Conservation (phyloP, 2,888 invertebrate species). For the Capitulum mitella region DNA sequence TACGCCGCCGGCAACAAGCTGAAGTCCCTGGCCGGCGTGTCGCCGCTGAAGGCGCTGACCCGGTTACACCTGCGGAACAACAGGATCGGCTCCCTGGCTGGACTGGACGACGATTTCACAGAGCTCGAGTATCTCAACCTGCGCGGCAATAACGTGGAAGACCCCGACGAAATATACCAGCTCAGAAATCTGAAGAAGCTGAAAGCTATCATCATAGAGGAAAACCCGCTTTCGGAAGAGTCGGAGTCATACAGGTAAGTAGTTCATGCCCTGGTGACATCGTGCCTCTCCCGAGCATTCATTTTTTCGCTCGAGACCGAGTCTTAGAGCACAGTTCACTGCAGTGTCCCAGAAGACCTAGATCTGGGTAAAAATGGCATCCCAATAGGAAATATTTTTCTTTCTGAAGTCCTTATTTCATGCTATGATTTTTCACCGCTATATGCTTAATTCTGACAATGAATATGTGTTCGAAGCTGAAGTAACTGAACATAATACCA, state of each 20-base stretch:
- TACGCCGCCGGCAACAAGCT: slow-evolving; percentile 2
- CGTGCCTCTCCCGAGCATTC: too few species aligned
- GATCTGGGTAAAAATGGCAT: neutral
- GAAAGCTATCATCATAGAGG: neutral
- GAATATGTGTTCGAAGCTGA: too few species aligned
- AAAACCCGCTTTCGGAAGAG: neutral
- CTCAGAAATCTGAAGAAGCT: neutral
- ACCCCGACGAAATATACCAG: neutral
- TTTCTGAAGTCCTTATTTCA: neutral
- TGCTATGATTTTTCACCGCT: too few species aligned
- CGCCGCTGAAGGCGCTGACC: neutral
- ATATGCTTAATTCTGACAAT: too few species aligned
- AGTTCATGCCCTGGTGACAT: too few species aligned
- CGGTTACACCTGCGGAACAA: neutral
- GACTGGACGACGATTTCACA: neutral
- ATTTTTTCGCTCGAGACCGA: neutral
- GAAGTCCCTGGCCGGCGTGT: neutral
- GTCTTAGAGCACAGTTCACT: neutral
- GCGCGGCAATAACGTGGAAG: neutral
- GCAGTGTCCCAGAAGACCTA: neutral
- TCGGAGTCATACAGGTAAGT: neutral
- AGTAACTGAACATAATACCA: too few species aligned
- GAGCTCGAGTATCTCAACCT: neutral
- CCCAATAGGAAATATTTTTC: neutral
- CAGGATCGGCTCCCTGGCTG: neutral